phyloP scores from a whole-genome alignment of 2,888 invertebrate genomes.

The Platycheirus albimanus region DNA sequence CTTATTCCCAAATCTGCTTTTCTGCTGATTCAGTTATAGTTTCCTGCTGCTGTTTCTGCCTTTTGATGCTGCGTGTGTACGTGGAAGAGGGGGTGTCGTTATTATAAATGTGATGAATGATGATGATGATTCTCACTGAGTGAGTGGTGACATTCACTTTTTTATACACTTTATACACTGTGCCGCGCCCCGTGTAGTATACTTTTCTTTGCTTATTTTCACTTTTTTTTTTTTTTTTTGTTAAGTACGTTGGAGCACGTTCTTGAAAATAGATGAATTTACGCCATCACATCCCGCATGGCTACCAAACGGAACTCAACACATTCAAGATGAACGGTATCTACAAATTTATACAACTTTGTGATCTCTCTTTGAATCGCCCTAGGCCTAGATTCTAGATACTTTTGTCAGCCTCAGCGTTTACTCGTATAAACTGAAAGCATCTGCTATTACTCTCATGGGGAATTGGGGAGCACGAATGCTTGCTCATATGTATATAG shows the following conservation, averaged over 20 bases:
- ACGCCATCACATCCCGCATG: too few species aligned
- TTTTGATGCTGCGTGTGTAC: background rate
- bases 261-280: conserved; percentile 51
- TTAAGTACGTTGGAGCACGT: conserved; percentile 52
- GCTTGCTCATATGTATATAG: background rate
- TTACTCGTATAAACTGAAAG: background rate
- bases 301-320: conserved; percentile 30
- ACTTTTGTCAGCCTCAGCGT: background rate
- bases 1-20: conserved; percentile 52
- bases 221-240: conserved; percentile 40
- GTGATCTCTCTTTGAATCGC: conserved; percentile 30
- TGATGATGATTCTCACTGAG: conserved; percentile 48
- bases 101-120: conserved; percentile 31
- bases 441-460: conserved; percentile 20
- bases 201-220: too few species aligned
- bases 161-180: too few species aligned
- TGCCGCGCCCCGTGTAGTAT: too few species aligned
- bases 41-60: background rate
- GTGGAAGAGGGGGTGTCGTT: conserved; percentile 17
- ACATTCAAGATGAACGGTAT: conserved; percentile 47
- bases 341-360: conserved; percentile 4
- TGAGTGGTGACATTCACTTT: conserved; percentile 69
- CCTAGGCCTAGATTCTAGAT: conserved; percentile 37
- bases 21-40: background rate
- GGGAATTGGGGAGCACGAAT: conserved; percentile 33